Percentiles rank a stretch among this genome's conserved stretches.
phyloP scores from a whole-genome alignment of 2,113 vertebrate genomes.

The Gallinago paraguaiae region DNA sequence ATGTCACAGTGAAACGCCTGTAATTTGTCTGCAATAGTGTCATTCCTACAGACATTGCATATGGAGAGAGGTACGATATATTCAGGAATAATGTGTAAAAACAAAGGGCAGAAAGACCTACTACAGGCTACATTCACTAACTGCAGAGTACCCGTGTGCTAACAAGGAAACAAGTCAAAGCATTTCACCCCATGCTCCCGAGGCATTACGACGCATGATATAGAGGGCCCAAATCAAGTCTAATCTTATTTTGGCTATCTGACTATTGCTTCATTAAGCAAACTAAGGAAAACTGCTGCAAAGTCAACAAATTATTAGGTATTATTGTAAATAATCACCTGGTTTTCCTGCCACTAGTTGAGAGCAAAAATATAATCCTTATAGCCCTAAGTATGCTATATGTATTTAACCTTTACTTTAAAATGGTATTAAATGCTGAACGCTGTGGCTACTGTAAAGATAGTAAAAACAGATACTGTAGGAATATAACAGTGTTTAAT shows the following conservation, averaged over 20 bases:
- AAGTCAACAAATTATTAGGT: constrained; percentile 2
- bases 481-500: constrained; percentile 42
- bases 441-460: constrained; percentile 21
- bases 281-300: neutral
- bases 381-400: neutral
- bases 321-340: constrained; percentile 35
- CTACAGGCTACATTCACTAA: neutral
- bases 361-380: neutral
- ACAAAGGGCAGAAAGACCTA: neutral
- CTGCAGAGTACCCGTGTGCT: neutral
- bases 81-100: neutral
- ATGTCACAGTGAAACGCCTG: neutral
- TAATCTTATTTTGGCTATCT: constrained; percentile 27
- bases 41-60: neutral
- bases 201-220: fast-evolving
- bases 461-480: constrained; percentile 44
- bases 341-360: neutral
- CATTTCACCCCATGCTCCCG: neutral
- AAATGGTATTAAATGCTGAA: constrained; percentile 38
- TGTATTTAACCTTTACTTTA: constrained; percentile 31
- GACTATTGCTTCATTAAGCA: neutral
- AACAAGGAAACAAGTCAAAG: neutral
- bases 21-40: neutral
- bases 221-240: neutral
- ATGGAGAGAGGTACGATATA: fast-evolving